Conservation (phyloP, 2,888 invertebrate species). For the Stenolophus ochropezus region DNA sequence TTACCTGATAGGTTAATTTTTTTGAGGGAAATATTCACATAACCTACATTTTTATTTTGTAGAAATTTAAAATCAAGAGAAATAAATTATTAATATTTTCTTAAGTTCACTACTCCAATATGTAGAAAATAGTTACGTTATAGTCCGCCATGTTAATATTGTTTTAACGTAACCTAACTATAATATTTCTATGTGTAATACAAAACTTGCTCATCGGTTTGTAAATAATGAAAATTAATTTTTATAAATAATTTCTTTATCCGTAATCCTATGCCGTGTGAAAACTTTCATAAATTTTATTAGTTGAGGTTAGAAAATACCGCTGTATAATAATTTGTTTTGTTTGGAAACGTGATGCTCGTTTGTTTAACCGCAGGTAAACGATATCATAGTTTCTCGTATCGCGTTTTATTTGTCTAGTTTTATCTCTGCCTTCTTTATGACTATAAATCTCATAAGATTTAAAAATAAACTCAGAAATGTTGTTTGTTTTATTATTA, state of each 20-base stretch:
- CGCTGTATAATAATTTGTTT: conserved; percentile 9
- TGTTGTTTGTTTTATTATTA: conserved; percentile 1
- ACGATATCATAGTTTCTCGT: conserved; percentile 1
- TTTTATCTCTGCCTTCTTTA: conserved; percentile 6
- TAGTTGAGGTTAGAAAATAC: conserved; percentile 3
- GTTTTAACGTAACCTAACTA: too few species aligned
- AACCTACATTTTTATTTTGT: too few species aligned
- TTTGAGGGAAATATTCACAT: too few species aligned
- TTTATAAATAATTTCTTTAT: conserved; percentile 60
- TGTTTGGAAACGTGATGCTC: conserved; percentile 35
- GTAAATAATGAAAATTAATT: neutral
- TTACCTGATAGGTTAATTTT: too few species aligned
- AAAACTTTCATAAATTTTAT: conserved; percentile 18
- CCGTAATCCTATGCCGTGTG: conserved; percentile 14
- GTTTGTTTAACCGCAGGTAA: conserved; percentile 40
- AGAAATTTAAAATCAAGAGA: too few species aligned
- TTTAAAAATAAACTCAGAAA: neutral
- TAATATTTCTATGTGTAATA: neutral
- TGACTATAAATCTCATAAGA: neutral
- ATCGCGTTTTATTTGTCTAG: conserved; percentile 11
- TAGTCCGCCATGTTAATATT: too few species aligned
- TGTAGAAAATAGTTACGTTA: too few species aligned
- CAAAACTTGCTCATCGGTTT: neutral
- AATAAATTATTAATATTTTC: too few species aligned
- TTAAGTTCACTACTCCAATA: too few species aligned